These are phyloP conservation scores for Strix aluco DNA, from an alignment of 2,113 vertebrate species.

Conservation along the genomic window DNA sequence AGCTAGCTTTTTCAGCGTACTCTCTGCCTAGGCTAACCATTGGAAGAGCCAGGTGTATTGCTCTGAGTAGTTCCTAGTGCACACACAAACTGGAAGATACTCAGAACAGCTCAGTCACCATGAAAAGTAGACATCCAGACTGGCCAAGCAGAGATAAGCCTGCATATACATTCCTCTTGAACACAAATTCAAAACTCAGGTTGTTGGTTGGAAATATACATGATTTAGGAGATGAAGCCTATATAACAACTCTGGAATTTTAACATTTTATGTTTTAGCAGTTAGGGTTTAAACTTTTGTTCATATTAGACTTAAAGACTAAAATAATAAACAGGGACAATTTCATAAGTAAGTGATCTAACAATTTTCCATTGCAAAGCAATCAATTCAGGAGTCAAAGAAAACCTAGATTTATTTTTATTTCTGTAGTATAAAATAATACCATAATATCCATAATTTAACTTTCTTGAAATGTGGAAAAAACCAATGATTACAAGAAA, in stretches of 20 bases:
- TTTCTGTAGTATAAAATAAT: neutral
- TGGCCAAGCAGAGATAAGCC: neutral
- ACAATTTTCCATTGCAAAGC: neutral
- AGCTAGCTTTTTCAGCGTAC: neutral
- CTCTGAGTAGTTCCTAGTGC: neutral
- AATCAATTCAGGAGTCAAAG: neutral
- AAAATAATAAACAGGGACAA: neutral
- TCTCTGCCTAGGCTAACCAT: neutral
- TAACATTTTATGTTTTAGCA: neutral
- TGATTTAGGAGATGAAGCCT: neutral
- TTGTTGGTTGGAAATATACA: neutral
- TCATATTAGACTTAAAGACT: neutral
- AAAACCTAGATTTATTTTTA: neutral
- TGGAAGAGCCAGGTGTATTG: neutral
- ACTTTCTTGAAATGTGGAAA: neutral
- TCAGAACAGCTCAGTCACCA: neutral
- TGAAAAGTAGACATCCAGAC: neutral
- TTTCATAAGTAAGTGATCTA: neutral
- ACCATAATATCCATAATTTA: neutral
- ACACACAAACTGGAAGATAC: neutral
- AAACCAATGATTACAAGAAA: neutral
- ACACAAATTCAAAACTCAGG: neutral
- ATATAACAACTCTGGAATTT: neutral
- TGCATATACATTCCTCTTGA: neutral
- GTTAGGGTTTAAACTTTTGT: neutral